phyloP scores from a whole-genome alignment of 2,113 vertebrate genomes.

The Alces alces region DNA sequence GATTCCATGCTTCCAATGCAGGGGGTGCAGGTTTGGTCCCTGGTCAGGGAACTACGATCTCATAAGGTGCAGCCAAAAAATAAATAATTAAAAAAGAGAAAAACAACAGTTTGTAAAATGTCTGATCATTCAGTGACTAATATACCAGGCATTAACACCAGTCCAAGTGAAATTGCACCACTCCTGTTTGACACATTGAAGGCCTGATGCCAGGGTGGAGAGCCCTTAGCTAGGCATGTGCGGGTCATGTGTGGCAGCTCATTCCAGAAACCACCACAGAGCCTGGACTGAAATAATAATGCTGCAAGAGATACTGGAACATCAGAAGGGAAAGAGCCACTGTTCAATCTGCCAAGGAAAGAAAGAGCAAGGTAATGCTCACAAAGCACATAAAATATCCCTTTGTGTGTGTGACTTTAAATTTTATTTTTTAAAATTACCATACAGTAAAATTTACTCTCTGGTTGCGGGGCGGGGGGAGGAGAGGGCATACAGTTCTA shows the following conservation, averaged over 20 bases:
- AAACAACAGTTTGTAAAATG: not conserved
- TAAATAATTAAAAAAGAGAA: not conserved
- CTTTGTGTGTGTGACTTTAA: not conserved
- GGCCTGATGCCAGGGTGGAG: not conserved
- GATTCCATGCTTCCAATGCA: not conserved
- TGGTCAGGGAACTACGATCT: not conserved
- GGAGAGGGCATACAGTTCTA: not conserved
- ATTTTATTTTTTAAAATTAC: not conserved
- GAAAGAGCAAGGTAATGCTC: not conserved
- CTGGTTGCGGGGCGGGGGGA: not conserved
- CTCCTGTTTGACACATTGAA: not conserved
- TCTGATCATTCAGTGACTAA: not conserved
- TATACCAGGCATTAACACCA: not conserved
- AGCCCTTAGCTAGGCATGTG: not conserved
- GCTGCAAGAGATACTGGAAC: not conserved
- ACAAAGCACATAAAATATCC: not conserved
- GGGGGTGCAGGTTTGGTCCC: not conserved
- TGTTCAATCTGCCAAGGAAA: not conserved
- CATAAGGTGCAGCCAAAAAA: not conserved
- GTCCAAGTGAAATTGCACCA: not conserved
- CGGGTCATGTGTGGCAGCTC: not conserved
- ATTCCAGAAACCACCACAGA: conserved; percentile 2
- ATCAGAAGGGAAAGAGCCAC: not conserved
- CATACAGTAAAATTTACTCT: not conserved
- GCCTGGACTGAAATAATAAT: not conserved